A percentile compares a stretch with the other conserved stretches of the same genome.
These are phyloP conservation scores for Orthonevra nobilis DNA, from an alignment of 2,888 invertebrate species.

Conservation along the genomic window DNA sequence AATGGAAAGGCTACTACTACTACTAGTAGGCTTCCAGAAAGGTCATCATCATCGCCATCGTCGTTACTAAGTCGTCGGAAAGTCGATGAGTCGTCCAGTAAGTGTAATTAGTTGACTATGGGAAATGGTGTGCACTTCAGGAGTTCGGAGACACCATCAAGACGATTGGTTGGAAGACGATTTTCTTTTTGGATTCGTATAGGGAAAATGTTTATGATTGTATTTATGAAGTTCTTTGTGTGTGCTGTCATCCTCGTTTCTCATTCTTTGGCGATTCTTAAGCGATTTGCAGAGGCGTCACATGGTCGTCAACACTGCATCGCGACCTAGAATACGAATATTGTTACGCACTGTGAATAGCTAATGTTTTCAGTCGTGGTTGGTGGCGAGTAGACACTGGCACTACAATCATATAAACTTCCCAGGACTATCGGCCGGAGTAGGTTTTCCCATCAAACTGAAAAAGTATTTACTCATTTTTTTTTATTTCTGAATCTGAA, in stretches of 20 bases:
- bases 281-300: slow-evolving; percentile 68
- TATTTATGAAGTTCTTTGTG: slow-evolving; percentile 14
- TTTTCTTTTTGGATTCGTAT: slow-evolving; percentile 10
- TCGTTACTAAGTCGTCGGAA: background rate
- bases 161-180: too few species aligned
- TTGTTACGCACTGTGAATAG: slow-evolving; percentile 54
- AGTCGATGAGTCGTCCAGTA: too few species aligned
- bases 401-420: too few species aligned
- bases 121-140: too few species aligned
- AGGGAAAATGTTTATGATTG: slow-evolving; percentile 52
- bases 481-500: too few species aligned
- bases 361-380: slow-evolving; percentile 54
- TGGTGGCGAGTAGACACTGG: slow-evolving; percentile 40
- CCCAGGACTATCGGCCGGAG: too few species aligned
- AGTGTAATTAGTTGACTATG: too few species aligned
- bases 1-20: slow-evolving; percentile 48
- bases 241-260: slow-evolving; percentile 2
- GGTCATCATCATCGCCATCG: slow-evolving; percentile 51
- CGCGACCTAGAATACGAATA: slow-evolving; percentile 42
- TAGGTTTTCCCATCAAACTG: too few species aligned
- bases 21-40: too few species aligned
- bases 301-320: slow-evolving; percentile 63
- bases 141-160: too few species aligned
- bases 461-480: too few species aligned
- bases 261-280: slow-evolving; percentile 49